Evolutionary conservation across 2,797 vertebrate species (phyloP).

Genomic region (Chelon auratus): DNA sequence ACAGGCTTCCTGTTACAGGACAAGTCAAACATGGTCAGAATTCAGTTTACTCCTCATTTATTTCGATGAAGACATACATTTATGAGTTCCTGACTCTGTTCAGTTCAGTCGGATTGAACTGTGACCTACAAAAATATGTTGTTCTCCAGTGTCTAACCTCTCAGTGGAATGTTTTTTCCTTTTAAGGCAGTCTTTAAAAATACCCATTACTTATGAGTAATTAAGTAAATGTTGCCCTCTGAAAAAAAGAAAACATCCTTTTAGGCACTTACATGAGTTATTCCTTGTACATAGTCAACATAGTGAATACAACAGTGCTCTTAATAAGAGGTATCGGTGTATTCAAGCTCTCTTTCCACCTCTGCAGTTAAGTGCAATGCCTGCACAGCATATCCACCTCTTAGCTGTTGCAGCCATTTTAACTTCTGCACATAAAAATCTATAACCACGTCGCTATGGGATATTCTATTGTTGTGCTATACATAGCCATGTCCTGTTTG

Average conservation of each 20-base stretch:
- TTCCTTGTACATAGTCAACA: slow-evolving; percentile 1
- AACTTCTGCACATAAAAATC: slow-evolving; percentile 31
- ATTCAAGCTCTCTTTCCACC: not conserved
- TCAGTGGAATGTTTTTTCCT: not conserved
- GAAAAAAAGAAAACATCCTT: not conserved
- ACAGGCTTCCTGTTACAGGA: slow-evolving; percentile 13
- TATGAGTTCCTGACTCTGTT: not conserved
- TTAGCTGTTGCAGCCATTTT: slow-evolving; percentile 24
- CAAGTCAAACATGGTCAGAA: slow-evolving; percentile 5
- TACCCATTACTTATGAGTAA: not conserved
- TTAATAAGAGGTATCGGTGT: not conserved
- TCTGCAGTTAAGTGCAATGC: not conserved
- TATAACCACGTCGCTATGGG: slow-evolving; percentile 14
- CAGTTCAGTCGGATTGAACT: slow-evolving; percentile 15
- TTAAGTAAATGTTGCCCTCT: not conserved
- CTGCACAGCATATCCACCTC: not conserved
- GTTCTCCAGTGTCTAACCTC: not conserved
- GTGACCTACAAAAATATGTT: not conserved
- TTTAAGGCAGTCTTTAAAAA: not conserved
- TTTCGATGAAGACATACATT: slow-evolving; percentile 1
- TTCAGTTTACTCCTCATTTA: slow-evolving; percentile 10
- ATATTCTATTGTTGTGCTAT: slow-evolving; percentile 24
- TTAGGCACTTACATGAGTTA: not conserved
- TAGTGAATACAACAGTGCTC: not conserved
- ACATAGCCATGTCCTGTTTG: slow-evolving; percentile 23